Conservation (phyloP, 2,113 vertebrate genomes). For the Turnix velox region DNA sequence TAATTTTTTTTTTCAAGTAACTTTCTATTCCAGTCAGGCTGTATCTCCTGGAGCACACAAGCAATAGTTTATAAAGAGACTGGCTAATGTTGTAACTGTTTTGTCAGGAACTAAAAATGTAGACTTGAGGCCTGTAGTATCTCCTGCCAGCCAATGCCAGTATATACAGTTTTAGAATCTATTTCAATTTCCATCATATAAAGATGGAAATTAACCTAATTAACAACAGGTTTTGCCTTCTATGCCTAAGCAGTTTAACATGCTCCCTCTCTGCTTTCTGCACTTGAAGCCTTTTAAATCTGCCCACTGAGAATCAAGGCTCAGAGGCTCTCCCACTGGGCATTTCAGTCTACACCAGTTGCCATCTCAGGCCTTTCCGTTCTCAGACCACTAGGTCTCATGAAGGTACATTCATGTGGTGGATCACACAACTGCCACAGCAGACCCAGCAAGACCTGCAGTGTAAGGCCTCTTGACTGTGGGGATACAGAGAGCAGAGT, state of each 20-base stretch:
- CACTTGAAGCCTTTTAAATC: background rate
- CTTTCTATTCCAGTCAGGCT: background rate
- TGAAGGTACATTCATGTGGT: background rate
- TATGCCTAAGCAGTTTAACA: background rate
- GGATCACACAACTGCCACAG: fast-evolving
- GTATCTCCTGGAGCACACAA: background rate
- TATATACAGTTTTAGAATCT: background rate
- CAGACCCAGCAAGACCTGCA: fast-evolving
- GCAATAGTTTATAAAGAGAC: background rate
- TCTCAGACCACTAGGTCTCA: background rate
- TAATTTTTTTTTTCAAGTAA: background rate
- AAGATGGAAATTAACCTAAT: background rate
- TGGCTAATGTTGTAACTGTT: background rate
- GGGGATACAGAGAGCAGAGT: no score
- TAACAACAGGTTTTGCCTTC: background rate
- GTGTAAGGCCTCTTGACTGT: background rate
- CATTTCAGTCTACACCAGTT: background rate
- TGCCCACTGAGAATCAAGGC: background rate
- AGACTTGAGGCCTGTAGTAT: background rate
- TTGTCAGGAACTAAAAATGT: background rate
- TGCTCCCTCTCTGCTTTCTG: background rate
- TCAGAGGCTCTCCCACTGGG: background rate
- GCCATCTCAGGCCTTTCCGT: background rate
- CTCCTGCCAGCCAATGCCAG: background rate
- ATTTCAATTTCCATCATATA: background rate